Conservation (phyloP, 2,113 vertebrate species). For the Colistium nudipinnis region DNA sequence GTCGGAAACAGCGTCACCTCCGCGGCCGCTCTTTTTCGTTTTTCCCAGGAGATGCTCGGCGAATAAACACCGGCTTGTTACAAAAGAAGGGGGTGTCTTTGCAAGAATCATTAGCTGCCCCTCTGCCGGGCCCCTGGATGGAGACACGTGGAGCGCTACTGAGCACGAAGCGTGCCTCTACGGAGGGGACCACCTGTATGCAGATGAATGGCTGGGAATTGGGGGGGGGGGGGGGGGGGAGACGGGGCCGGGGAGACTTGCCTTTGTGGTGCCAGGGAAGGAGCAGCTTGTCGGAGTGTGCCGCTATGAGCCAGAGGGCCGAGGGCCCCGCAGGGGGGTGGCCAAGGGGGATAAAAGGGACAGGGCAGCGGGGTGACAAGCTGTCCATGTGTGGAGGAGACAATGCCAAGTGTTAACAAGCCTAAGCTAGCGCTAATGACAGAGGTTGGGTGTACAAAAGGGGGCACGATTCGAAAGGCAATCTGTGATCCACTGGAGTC, state of each 20-base stretch:
- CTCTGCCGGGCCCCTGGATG: constrained; percentile 8
- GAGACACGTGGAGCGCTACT: constrained; percentile 45
- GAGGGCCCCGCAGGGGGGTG: constrained; percentile 40
- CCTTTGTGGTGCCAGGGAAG: constrained; percentile 70
- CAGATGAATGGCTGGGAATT: constrained; percentile 72
- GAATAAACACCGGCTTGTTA: not conserved
- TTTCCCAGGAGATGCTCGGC: constrained; percentile 32
- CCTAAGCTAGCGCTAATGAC: constrained; percentile 62
- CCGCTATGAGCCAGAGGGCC: constrained; percentile 64
- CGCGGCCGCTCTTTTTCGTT: constrained; percentile 1
- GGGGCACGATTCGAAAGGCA: constrained; percentile 52
- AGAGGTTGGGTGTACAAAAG: constrained; percentile 63
- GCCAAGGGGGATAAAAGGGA: constrained; percentile 62
- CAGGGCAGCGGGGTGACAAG: constrained; percentile 76
- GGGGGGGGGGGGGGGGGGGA: too few relatives aligned
- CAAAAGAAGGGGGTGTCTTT: not conserved
- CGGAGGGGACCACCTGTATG: constrained; percentile 78
- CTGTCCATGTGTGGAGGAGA: constrained; percentile 70
- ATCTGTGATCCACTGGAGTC: constrained; percentile 54
- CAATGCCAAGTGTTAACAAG: constrained; percentile 77
- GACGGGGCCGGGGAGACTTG: constrained; percentile 42
- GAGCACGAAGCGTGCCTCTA: constrained; percentile 65
- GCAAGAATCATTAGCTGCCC: not conserved
- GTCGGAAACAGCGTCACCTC: constrained; percentile 27
- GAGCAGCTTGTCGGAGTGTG: constrained; percentile 82